These are phyloP conservation scores for Athrips mouffetella DNA, from an alignment of 2,888 invertebrate genomes.

Conservation along the genomic window DNA sequence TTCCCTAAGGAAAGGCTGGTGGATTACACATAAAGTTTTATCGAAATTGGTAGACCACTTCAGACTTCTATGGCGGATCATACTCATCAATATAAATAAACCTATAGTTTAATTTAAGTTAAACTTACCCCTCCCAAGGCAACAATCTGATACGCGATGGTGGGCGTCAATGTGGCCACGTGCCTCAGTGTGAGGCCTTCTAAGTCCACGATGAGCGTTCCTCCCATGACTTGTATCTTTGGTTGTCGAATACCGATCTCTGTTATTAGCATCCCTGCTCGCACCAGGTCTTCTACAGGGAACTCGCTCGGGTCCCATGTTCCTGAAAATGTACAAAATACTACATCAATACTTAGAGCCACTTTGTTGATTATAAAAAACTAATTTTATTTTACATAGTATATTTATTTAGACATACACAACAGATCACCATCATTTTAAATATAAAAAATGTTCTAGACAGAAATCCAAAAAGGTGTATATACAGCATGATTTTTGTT, in stretches of 20 bases:
- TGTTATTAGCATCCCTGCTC: slow-evolving; percentile 46
- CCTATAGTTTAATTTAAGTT: background rate
- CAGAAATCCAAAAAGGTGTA: no score
- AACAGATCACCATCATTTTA: no score
- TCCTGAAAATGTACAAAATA: slow-evolving; percentile 37
- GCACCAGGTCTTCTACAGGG: slow-evolving; percentile 54
- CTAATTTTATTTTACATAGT: no score
- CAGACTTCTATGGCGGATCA: no score
- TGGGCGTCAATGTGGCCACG: slow-evolving; percentile 54
- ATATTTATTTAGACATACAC: no score
- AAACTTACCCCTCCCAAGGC: slow-evolving; percentile 54
- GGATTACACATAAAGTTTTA: no score
- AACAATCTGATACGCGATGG: slow-evolving; percentile 64
- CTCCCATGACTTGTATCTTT: slow-evolving; percentile 58
- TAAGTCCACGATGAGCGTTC: slow-evolving; percentile 55
- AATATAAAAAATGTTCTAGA: no score
- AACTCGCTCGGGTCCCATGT: slow-evolving; percentile 60
- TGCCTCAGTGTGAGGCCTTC: slow-evolving; percentile 54
- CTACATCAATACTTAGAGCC: background rate
- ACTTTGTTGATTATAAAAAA: background rate
- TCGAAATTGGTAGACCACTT: no score
- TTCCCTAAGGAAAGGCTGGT: no score
- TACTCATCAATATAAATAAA: no score
- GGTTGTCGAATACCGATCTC: slow-evolving; percentile 60
- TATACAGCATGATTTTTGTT: no score